phyloP scores from a whole-genome alignment of 2,797 vertebrate species.

The Cryptoprocta ferox region DNA sequence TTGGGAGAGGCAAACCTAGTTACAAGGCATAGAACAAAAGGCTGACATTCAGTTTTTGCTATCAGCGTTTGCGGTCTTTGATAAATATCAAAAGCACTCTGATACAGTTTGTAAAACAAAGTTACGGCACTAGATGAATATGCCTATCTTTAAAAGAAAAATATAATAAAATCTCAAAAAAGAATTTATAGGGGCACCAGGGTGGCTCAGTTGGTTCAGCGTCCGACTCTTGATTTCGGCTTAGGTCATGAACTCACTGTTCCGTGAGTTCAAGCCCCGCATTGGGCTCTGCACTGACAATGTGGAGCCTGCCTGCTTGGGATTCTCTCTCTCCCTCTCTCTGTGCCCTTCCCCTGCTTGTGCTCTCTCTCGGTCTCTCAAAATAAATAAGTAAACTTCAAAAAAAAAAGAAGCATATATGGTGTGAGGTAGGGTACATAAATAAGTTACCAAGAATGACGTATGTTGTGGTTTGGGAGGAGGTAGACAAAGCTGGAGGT shows the following conservation, averaged over 20 bases:
- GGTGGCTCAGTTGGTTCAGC: too few relatives aligned
- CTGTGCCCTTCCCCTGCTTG: too few relatives aligned
- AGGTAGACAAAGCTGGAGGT: neutral
- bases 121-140: neutral
- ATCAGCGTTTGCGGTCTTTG: neutral
- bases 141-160: slow-evolving; percentile 14
- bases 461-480: neutral
- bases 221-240: too few relatives aligned
- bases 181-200: neutral
- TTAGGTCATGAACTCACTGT: too few relatives aligned
- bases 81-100: neutral
- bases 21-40: neutral
- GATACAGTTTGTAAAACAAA: neutral
- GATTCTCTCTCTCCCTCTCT: too few relatives aligned
- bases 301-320: too few relatives aligned
- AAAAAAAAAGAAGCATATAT: too few relatives aligned
- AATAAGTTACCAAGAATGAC: neutral
- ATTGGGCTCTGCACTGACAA: too few relatives aligned
- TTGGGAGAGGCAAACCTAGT: neutral
- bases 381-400: too few relatives aligned
- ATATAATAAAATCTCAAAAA: neutral
- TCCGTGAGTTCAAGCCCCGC: too few relatives aligned
- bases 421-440: neutral
- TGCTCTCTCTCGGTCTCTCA: too few relatives aligned
- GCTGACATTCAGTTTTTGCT: neutral